phyloP scores from a whole-genome alignment of 2,113 vertebrate genomes.

The Prionailurus bengalensis region DNA sequence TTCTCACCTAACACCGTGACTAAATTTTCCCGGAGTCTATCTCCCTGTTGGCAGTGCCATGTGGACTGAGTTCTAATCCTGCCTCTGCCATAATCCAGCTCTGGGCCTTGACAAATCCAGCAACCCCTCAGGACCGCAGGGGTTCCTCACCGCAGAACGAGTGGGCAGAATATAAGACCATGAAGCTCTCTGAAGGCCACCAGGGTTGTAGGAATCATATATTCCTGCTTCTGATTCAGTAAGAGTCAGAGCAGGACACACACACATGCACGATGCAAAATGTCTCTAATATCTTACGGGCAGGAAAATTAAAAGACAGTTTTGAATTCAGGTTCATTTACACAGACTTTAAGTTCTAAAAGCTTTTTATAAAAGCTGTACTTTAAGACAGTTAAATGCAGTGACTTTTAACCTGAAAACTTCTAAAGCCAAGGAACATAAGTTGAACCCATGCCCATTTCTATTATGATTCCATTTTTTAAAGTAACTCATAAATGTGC shows the following conservation, averaged over 20 bases:
- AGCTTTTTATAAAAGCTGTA: constrained; percentile 55
- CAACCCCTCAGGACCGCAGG: neutral
- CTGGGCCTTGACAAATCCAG: neutral
- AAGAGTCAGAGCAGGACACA: neutral
- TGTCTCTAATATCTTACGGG: neutral
- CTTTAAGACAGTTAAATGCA: constrained; percentile 63
- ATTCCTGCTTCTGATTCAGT: neutral
- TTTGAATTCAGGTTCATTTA: constrained; percentile 57
- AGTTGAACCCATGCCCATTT: constrained; percentile 67
- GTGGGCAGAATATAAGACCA: neutral
- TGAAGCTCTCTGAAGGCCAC: neutral
- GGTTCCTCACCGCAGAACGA: neutral
- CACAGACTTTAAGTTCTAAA: constrained; percentile 49
- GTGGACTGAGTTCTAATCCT: neutral
- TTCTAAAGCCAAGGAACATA: constrained; percentile 66
- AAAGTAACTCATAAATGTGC: constrained; percentile 73
- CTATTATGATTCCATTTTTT: constrained; percentile 57
- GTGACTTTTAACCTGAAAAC: constrained; percentile 73
- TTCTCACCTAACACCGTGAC: neutral
- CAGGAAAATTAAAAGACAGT: neutral
- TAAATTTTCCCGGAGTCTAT: neutral
- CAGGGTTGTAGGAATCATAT: too few relatives aligned
- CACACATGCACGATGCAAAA: neutral
- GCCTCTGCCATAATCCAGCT: neutral
- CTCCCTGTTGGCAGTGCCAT: neutral